A percentile compares a stretch with the other conserved stretches of the same genome.
Conservation (phyloP, 2,888 invertebrate species). For the Thelaira solivaga region DNA sequence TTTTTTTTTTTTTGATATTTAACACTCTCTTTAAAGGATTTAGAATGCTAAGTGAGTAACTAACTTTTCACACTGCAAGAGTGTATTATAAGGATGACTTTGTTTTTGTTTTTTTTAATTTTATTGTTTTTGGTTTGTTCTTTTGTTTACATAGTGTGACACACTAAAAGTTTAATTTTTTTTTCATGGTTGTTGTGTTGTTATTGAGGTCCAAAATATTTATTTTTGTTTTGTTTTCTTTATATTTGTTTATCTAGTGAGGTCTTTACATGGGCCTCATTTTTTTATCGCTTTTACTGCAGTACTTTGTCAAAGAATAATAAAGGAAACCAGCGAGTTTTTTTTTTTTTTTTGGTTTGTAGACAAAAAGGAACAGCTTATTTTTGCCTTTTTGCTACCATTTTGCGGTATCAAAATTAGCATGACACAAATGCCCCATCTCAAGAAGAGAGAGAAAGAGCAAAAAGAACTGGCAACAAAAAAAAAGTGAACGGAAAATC, state of each 20-base stretch:
- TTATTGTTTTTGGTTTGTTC: background rate
- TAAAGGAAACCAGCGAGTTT: background rate
- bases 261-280: conserved; percentile 11
- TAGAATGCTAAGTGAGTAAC: background rate
- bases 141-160: conserved; percentile 34
- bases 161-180: conserved; percentile 5
- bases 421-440: background rate
- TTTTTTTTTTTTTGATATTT: background rate
- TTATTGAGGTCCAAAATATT: background rate
- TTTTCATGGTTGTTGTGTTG: background rate
- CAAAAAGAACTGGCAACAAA: conserved; percentile 27
- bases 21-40: background rate
- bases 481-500: conserved; percentile 34
- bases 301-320: conserved; percentile 13
- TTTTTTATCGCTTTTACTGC: conserved; percentile 57
- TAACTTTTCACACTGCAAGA: background rate
- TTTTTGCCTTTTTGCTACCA: background rate
- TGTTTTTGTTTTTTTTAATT: background rate
- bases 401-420: conserved; percentile 1
- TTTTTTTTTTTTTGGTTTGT: background rate
- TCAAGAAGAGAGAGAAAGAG: background rate
- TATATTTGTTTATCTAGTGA: conserved; percentile 28
- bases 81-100: conserved; percentile 8
- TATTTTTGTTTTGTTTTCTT: conserved; percentile 11
- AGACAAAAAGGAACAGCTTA: conserved; percentile 17